phyloP scores from a whole-genome alignment of 2,113 vertebrate species.

The Arizona elegans region DNA sequence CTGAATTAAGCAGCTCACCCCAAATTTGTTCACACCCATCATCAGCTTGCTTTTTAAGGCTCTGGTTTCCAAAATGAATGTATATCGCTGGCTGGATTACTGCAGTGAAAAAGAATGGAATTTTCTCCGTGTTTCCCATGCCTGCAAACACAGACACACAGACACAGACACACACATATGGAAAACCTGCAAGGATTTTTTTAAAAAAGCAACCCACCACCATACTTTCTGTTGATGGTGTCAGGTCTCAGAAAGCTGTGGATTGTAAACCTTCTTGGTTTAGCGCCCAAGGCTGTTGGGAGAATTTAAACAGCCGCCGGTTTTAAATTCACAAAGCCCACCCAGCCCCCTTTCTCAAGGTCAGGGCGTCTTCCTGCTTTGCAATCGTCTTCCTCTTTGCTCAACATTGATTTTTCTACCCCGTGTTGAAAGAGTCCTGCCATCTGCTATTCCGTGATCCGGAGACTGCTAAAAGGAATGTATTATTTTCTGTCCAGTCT shows the following conservation, averaged over 20 bases:
- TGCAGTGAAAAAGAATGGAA: conserved; percentile 50
- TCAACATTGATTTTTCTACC: neutral
- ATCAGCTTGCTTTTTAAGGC: neutral
- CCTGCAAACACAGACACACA: conserved; percentile 21
- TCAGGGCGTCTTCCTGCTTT: conserved; percentile 14
- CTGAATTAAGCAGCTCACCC: neutral
- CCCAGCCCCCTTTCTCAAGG: conserved; percentile 47
- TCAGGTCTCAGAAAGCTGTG: conserved; percentile 37
- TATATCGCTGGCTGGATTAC: conserved; percentile 33
- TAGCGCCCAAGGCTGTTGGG: neutral
- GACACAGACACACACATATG: no score
- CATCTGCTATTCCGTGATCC: neutral
- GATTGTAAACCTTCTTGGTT: neutral
- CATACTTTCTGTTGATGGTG: conserved; percentile 27
- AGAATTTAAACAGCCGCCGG: neutral
- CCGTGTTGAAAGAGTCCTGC: neutral
- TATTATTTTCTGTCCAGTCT: neutral
- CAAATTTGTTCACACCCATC: neutral
- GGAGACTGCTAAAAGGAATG: neutral
- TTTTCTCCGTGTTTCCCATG: conserved; percentile 61
- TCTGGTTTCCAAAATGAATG: conserved; percentile 32
- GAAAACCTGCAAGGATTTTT: conserved; percentile 20
- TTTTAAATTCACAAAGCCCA: conserved; percentile 41
- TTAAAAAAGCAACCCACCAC: conserved; percentile 39
- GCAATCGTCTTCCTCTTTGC: conserved; percentile 2